Evolutionary conservation across 2,113 vertebrate species (phyloP), one percentile per base, ranked within the genome.

Genomic region (Charadrius vociferus): DNA sequence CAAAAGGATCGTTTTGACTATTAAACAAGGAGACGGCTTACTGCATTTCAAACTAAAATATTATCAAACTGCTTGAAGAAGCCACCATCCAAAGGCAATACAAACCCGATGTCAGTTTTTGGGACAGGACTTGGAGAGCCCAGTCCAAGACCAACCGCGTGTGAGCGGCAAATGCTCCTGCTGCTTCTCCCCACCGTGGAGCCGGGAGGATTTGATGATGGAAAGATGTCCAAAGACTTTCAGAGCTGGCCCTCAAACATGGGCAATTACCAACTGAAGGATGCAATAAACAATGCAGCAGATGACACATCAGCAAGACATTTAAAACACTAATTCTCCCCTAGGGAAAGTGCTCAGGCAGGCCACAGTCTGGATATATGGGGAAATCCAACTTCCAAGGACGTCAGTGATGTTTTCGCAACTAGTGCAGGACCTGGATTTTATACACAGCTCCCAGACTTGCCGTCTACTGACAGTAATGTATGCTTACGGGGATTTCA

Each of bases 271-370:
- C 34, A 24, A 91, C 91, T 36, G 91, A 96, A 96, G 88, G 81
- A 88, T 32, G 71, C 79, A 90, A 96, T 71, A 70, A 96, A 88
- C 88, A 97, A 77, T 91, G 81, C 34, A 36, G 95, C 95, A 88
- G 94, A 92, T 52, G 7, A 95, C 78, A 94, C 81, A 86, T 81
- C 94, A 59, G 92, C 95, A 94, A 95, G 96, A 91, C 84, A 96
- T 84, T 84, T 94, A 85, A 97, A 96, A 94, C 52, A 87, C 75
- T 52, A 90, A 95, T 93, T 95, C 87, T 92, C 23, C 91, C 62
- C 92, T 34, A 37, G 88, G 94, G 95, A 95, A 96, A 96, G 96
- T 3, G 3, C 80, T 86, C 9, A 2, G 78, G 73, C 86, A 94
- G 91, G 73, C 83, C 61, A 45, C 71, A 37, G 92, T 88, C 52